Percentiles rank a stretch among this genome's conserved stretches.
Evolutionary conservation across 1,140 invertebrate species (phyloP).

Genomic region (Metaphire vulgaris): DNA sequence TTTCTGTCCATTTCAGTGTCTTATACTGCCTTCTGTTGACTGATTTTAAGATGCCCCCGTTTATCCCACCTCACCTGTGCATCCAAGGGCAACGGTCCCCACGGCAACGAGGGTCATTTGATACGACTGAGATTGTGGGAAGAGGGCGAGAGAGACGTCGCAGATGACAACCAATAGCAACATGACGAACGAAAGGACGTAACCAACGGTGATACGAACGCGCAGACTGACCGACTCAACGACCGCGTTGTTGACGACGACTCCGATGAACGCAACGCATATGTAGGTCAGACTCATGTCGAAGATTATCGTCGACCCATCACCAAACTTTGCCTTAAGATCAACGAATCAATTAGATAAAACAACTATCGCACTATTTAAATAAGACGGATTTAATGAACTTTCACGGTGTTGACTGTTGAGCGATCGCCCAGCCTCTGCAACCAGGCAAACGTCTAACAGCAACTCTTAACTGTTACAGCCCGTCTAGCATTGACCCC

Average conservation of each 20-base stretch:
- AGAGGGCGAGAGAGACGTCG: conserved; percentile 76
- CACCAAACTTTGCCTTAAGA: not conserved
- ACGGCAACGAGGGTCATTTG: conserved; percentile 74
- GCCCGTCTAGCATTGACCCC: too few relatives aligned
- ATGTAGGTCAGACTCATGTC: conserved; percentile 88
- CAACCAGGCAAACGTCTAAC: too few relatives aligned
- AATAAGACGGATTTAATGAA: too few relatives aligned
- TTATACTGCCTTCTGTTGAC: too few relatives aligned
- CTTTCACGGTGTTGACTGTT: too few relatives aligned
- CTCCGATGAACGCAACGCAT: conserved; percentile 73
- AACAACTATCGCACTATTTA: too few relatives aligned
- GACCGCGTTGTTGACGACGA: conserved; percentile 75
- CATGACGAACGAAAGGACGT: conserved; percentile 71
- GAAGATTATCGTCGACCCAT: conserved; percentile 69
- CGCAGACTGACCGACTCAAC: conserved; percentile 70
- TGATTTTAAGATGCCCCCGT: too few relatives aligned
- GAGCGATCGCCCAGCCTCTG: too few relatives aligned
- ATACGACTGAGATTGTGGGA: conserved; percentile 65
- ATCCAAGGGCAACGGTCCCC: conserved; percentile 75
- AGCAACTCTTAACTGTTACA: too few relatives aligned
- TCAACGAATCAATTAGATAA: too few relatives aligned
- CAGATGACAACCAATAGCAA: conserved; percentile 73
- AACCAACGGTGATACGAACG: conserved; percentile 77
- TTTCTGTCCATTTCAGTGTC: too few relatives aligned
- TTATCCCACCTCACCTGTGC: conserved; percentile 68